Base-by-base conservation (phyloP, 2,888 invertebrate genomes). In the Candidula unifasciata region DNA sequence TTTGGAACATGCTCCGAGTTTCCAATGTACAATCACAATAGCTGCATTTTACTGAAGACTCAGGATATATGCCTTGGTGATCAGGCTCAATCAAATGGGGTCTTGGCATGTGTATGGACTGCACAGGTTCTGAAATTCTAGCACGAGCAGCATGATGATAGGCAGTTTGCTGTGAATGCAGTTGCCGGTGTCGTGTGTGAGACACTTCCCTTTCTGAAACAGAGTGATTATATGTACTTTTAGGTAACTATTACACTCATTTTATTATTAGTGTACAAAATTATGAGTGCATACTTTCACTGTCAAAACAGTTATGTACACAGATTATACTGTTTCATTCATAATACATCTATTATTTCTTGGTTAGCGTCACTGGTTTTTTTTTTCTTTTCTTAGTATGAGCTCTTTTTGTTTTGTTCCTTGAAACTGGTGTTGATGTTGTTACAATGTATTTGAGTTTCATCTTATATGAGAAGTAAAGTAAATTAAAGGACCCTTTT, bases 1-100 rank as follows among this genome's bases (percentile, higher is more conserved):
- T 78, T n/a, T 83, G 83, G 30, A 77, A 83, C 82, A 82, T 68
- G 52, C 68, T 66, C n/a, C 82, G 64, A 33, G 82, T 82, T 18
- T 76, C 76, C 60, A 82, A 27, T 33, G 27, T 66, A 33, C 54
- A 52, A 44, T 76, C 76, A 68, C 82, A 82, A 68, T 68, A 82
- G 8, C 35, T 54, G 76, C 82, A 82, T 44, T 54, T 52, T 52
- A 82, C 66, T 57, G 82, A 74, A 27, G 73, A 57, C 16, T 82
- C 82, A 16, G 60, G 78, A 37, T 60, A 5, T 37, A n/a, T n/a
- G n/a, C n/a, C n/a, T 13, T n/a, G 30, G 5, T 54, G 74, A 64
- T 37, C 37, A 64, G 78, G 18, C 37, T 33, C n/a, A 60, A 37
- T 35, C 18, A 18, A 33, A 60, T 60, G 37, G 64, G 33, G 52